These are phyloP conservation scores for Amphilophus citrinellus DNA, from an alignment of 2,113 vertebrate genomes.

Conservation along the genomic window DNA sequence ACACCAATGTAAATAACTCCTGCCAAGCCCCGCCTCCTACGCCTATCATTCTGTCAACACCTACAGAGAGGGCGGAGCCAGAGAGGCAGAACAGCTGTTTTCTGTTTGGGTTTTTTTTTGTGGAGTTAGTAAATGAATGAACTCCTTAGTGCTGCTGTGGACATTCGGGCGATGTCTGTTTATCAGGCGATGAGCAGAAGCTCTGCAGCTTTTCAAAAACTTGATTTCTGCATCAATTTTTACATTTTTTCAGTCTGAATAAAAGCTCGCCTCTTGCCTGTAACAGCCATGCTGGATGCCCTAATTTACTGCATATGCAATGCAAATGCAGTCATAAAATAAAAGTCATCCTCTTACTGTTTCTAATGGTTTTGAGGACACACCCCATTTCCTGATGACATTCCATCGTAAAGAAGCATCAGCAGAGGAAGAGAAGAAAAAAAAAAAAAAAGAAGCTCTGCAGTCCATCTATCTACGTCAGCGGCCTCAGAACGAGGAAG, in stretches of 20 bases:
- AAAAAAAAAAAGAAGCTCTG: too few species aligned
- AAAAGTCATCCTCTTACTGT: background rate
- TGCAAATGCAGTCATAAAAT: background rate
- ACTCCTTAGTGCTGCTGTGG: background rate
- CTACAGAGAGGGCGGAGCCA: background rate
- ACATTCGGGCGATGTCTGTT: too few species aligned
- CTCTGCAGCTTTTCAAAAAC: background rate
- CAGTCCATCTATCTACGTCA: background rate
- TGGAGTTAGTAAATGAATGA: background rate
- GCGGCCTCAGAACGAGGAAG: conserved; percentile 33
- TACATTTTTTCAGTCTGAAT: background rate
- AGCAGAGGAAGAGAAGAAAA: conserved; percentile 6
- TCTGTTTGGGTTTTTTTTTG: background rate
- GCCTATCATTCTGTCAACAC: fast-evolving
- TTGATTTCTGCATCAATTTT: fast-evolving
- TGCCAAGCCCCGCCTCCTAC: background rate
- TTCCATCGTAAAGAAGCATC: background rate
- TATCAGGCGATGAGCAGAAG: background rate
- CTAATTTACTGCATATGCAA: background rate
- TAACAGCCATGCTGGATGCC: background rate
- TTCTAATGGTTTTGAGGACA: background rate
- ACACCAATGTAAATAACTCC: background rate
- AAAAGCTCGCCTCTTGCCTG: too few species aligned
- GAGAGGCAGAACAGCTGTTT: fast-evolving
- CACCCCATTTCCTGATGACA: conserved; percentile 3